phyloP scores from a whole-genome alignment of 92 coral and sea anemone genomes.

The Meandrina meandrites region DNA sequence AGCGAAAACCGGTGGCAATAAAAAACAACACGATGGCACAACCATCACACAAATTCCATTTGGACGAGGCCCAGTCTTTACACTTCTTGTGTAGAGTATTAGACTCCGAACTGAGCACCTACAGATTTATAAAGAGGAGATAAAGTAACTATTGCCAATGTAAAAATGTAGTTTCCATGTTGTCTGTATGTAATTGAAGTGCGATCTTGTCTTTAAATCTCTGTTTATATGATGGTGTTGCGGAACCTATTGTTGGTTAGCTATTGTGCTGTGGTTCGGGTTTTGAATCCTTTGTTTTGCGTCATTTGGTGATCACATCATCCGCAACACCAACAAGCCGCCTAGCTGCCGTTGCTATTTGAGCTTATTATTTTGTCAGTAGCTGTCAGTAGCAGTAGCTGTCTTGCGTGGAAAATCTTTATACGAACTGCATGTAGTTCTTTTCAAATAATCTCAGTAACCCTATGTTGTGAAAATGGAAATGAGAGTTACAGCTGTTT shows the following conservation, averaged over 20 bases:
- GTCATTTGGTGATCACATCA: too few relatives aligned
- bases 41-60: conserved; percentile 84
- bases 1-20: conserved; percentile 68
- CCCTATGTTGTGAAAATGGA: not conserved
- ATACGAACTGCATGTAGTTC: not conserved
- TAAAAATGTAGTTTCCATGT: too few relatives aligned
- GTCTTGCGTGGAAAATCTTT: not conserved
- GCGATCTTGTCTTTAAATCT: not conserved
- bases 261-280: too few relatives aligned
- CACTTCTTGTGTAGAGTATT: conserved; percentile 46
- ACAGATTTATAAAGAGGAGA: not conserved
- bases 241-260: too few relatives aligned
- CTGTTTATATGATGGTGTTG: too few relatives aligned
- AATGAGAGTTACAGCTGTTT: not conserved
- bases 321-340: too few relatives aligned
- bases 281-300: too few relatives aligned
- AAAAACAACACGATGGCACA: conserved; percentile 72
- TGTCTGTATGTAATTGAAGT: not conserved
- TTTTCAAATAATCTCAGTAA: not conserved
- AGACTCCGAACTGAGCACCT: conserved; percentile 75
- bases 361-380: too few relatives aligned
- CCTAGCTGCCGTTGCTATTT: too few relatives aligned
- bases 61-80: conserved; percentile 80
- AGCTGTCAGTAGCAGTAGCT: not conserved
- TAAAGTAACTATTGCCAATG: not conserved